Percentiles rank a stretch among this genome's conserved stretches.
Conservation (phyloP, 2,113 vertebrate genomes). For the Oryzias celebensis region DNA sequence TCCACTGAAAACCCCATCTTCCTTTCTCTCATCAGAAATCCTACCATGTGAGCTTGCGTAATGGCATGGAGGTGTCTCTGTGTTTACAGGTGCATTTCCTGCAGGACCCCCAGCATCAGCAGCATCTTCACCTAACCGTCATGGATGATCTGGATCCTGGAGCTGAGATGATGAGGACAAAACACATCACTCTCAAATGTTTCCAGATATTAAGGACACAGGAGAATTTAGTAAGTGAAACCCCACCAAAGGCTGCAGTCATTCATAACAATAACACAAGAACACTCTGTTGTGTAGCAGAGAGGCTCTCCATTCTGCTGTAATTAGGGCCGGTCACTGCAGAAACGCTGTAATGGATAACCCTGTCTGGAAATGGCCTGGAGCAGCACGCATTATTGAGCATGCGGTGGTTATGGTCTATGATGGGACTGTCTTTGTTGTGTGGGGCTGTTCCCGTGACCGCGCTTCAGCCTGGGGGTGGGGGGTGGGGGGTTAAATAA, state of each 20-base stretch:
- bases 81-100: too few species aligned
- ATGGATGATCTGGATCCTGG: too few species aligned
- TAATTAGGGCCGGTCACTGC: constrained; percentile 65
- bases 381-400: constrained; percentile 49
- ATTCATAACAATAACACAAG: constrained; percentile 23
- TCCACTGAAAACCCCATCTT: too few species aligned
- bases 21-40: not conserved
- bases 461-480: constrained; percentile 10
- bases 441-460: constrained; percentile 1
- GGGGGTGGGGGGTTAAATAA: constrained; percentile 21
- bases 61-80: too few species aligned
- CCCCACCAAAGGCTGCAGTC: not conserved
- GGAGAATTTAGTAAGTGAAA: too few species aligned
- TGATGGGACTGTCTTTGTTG: not conserved
- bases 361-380: constrained; percentile 53
- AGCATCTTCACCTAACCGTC: too few species aligned
- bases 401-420: constrained; percentile 7
- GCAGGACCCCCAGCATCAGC: too few species aligned
- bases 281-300: constrained; percentile 27
- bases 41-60: too few species aligned
- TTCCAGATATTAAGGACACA: too few species aligned
- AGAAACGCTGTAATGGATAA: constrained; percentile 55
- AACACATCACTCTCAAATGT: too few species aligned
- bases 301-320: constrained; percentile 50
- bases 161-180: too few species aligned